Percentiles rank a stretch among this genome's conserved stretches.
Evolutionary conservation across 1,140 invertebrate species (phyloP).

Genomic region (Aricia agestis): DNA sequence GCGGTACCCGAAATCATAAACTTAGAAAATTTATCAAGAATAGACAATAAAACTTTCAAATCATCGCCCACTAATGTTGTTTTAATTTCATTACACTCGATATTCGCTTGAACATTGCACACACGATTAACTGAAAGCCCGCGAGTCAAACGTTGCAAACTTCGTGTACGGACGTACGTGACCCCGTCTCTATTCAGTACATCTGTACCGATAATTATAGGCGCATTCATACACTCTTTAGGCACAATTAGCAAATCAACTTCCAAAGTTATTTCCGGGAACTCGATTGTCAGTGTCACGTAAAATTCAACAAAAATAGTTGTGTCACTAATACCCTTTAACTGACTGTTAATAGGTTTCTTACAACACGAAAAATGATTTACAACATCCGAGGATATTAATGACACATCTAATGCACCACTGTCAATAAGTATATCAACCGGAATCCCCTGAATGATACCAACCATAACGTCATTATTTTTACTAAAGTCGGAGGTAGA

Average conservation of each 20-base stretch:
- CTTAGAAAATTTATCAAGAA: conserved; percentile 27
- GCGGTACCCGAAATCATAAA: conserved; percentile 32
- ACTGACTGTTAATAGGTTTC: conserved; percentile 17
- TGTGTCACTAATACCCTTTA: conserved; percentile 32
- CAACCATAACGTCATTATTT: conserved; percentile 25
- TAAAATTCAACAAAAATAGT: conserved; percentile 24
- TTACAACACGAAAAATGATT: conserved; percentile 25
- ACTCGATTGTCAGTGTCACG: conserved; percentile 23
- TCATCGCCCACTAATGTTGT: conserved; percentile 20
- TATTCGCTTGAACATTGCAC: conserved; percentile 13
- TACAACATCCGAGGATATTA: conserved; percentile 28
- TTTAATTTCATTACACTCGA: conserved; percentile 15
- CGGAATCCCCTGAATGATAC: conserved; percentile 29
- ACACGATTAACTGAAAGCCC: background rate
- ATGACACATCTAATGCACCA: conserved; percentile 25
- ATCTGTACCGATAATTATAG: conserved; percentile 32
- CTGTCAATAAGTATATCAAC: conserved; percentile 35
- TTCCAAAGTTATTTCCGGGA: conserved; percentile 25
- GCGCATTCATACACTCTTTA: conserved; percentile 23
- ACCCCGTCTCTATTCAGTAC: conserved; percentile 31
- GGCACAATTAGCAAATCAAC: conserved; percentile 23
- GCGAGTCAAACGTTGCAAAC: background rate
- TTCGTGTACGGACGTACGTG: conserved; percentile 22
- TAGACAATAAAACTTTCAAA: conserved; percentile 3
- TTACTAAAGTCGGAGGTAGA: background rate